phyloP scores from a whole-genome alignment of 2,797 vertebrate species.

The Lemur catta region DNA sequence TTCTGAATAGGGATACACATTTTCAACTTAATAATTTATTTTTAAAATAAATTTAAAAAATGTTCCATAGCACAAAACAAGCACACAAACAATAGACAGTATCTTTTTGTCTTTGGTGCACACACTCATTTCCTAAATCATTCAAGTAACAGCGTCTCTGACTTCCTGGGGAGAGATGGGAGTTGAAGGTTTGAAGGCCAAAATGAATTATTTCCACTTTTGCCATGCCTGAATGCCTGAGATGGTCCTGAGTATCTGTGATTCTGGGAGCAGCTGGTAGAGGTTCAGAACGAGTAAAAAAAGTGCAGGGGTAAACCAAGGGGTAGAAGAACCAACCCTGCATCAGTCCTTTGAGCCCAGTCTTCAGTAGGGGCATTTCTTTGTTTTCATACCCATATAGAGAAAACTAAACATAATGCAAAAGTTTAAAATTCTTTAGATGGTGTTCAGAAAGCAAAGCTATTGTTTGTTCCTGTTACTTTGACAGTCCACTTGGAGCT shows the following conservation, averaged over 20 bases:
- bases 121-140: slow-evolving; percentile 79
- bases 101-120: slow-evolving; percentile 85
- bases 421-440: slow-evolving; percentile 70
- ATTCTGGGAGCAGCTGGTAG: slow-evolving; percentile 78
- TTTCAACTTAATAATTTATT: slow-evolving; percentile 85
- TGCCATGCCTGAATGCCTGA: slow-evolving; percentile 81
- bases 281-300: slow-evolving; percentile 74
- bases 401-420: slow-evolving; percentile 59
- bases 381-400: slow-evolving; percentile 37
- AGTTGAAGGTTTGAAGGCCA: slow-evolving; percentile 78
- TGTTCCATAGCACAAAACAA: slow-evolving; percentile 79
- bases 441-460: slow-evolving; percentile 72
- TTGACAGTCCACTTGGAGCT: slow-evolving; percentile 50
- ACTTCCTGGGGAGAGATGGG: slow-evolving; percentile 74
- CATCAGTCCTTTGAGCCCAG: slow-evolving; percentile 57
- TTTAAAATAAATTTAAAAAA: slow-evolving; percentile 86
- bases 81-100: slow-evolving; percentile 79
- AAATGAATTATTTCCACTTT: slow-evolving; percentile 76
- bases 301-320: slow-evolving; percentile 58
- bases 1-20: slow-evolving; percentile 74
- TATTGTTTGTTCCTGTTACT: slow-evolving; percentile 48
- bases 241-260: slow-evolving; percentile 84
- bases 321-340: slow-evolving; percentile 51
- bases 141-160: slow-evolving; percentile 82
- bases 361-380: slow-evolving; percentile 48